Percentiles rank a stretch among this genome's conserved stretches.
Conservation (phyloP, 2,113 vertebrate genomes). For the Lichenostomus cassidix region DNA sequence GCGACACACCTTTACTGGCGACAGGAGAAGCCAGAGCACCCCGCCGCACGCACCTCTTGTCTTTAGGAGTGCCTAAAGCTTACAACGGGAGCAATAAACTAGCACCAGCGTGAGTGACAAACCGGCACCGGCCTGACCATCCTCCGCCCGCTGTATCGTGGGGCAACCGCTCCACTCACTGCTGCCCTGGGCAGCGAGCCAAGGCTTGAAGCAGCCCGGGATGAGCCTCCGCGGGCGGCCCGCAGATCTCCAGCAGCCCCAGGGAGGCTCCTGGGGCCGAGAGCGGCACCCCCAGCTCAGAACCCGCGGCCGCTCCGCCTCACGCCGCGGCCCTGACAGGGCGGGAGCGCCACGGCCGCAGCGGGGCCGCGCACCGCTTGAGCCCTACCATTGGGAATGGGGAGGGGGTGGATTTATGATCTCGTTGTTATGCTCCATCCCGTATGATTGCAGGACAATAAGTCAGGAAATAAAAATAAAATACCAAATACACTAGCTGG, state of each 20-base stretch:
- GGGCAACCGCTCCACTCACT: not conserved
- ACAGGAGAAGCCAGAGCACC: not conserved
- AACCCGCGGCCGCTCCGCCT: rapidly evolving
- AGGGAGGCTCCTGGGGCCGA: rapidly evolving
- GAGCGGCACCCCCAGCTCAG: rapidly evolving
- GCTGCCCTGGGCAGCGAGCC: not conserved
- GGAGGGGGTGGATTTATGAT: rapidly evolving
- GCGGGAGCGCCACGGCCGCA: not conserved
- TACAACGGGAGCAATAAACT: rapidly evolving
- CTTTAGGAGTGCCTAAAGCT: not conserved
- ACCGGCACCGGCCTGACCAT: not conserved
- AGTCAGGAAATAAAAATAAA: not conserved
- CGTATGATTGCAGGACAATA: rapidly evolving
- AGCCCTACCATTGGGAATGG: not conserved
- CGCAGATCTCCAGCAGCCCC: rapidly evolving
- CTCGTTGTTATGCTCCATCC: not conserved
- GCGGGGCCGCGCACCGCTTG: not conserved
- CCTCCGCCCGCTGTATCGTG: not conserved
- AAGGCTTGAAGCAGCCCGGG: not conserved
- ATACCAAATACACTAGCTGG: not conserved
- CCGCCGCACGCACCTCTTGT: not conserved
- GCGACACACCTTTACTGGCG: not conserved
- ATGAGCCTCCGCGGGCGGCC: rapidly evolving
- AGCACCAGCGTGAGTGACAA: not conserved
- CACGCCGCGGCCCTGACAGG: not conserved